Evolutionary conservation across 2,797 vertebrate species (phyloP).

Genomic region (Aulostomus chinensis): DNA sequence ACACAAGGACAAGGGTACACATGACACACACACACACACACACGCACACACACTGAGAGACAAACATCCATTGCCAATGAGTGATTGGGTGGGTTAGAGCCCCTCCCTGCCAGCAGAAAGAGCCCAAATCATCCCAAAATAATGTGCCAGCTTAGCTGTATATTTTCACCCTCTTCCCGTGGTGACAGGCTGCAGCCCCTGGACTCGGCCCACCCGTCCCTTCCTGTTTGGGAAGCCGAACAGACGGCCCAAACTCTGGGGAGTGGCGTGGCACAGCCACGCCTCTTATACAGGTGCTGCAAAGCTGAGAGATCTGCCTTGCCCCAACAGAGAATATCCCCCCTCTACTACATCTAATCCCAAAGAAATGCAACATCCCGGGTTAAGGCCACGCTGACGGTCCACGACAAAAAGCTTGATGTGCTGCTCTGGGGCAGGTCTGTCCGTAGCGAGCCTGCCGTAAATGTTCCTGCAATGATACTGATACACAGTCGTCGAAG

Average conservation of each 20-base stretch:
- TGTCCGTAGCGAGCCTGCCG: too few species aligned
- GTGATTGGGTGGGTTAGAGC: constrained; percentile 70
- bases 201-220: constrained; percentile 29
- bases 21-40: constrained; percentile 31
- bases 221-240: constrained; percentile 39
- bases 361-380: constrained; percentile 76
- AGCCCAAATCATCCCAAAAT: constrained; percentile 71
- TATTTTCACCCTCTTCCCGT: constrained; percentile 57
- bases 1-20: constrained; percentile 40
- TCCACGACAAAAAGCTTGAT: constrained; percentile 46
- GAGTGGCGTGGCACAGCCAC: constrained; percentile 74
- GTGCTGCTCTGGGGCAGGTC: constrained; percentile 32
- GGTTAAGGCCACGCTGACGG: constrained; percentile 69
- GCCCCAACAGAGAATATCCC: constrained; percentile 44
- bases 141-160: constrained; percentile 74
- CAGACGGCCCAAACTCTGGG: constrained; percentile 37
- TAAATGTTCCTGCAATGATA: background rate
- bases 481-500: too few species aligned
- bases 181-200: constrained; percentile 57
- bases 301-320: constrained; percentile 42
- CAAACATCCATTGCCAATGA: constrained; percentile 64
- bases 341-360: constrained; percentile 53
- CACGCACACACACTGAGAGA: constrained; percentile 42
- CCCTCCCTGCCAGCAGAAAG: constrained; percentile 82
- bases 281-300: constrained; percentile 37